Evolutionary conservation across 92 coral and sea anemone species (phyloP).

Genomic region (Meandrina meandrites): DNA sequence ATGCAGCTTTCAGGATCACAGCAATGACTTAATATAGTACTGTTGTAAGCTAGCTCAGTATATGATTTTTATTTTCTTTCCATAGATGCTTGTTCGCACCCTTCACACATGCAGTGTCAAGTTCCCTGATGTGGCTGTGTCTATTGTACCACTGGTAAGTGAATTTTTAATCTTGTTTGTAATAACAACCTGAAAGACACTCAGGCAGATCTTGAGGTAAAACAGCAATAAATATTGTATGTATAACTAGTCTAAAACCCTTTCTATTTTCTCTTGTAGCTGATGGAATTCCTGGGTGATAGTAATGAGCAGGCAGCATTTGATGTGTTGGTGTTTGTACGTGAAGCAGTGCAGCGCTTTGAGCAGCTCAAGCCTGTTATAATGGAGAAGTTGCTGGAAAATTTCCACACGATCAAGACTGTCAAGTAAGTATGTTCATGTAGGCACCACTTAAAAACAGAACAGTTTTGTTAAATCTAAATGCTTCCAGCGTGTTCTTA

Average conservation of each 20-base stretch:
- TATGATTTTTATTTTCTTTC: background rate
- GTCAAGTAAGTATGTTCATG: conserved; percentile 75
- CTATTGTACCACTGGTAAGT: conserved; percentile 96
- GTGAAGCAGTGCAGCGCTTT: conserved; percentile 98
- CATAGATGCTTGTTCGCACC: conserved; percentile 93
- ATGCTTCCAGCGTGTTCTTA: background rate
- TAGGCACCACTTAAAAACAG: background rate
- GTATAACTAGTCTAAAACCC: background rate
- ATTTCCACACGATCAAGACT: conserved; percentile 92
- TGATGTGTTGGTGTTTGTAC: conserved; percentile 97
- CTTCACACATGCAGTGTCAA: conserved; percentile 98
- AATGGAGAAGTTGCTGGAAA: conserved; percentile 94
- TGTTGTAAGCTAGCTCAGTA: background rate
- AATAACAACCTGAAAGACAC: background rate
- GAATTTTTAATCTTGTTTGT: background rate
- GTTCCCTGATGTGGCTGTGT: conserved; percentile 98
- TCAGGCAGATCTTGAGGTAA: background rate
- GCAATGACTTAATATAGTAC: background rate
- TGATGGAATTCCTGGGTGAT: conserved; percentile 99
- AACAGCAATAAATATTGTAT: background rate
- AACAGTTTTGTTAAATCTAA: background rate
- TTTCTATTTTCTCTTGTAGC: conserved; percentile 36
- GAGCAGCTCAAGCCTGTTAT: conserved; percentile 92
- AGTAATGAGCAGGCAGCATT: conserved; percentile 97
- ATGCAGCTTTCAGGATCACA: background rate